phyloP scores from a whole-genome alignment of 2,113 vertebrate species.

The Melanotaenia duboulayi region DNA sequence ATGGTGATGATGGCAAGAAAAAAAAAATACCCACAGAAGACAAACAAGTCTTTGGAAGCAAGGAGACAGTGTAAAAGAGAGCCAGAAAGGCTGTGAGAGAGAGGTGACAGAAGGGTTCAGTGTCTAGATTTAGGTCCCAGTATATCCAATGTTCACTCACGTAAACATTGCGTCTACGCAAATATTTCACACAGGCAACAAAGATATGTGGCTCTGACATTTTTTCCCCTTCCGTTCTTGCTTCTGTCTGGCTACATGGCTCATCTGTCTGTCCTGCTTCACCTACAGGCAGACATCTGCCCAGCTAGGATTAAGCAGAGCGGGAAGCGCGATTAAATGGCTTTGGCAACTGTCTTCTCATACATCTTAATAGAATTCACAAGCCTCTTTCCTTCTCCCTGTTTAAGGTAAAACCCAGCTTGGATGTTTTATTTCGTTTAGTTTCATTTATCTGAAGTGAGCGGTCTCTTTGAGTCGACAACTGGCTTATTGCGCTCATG shows the following conservation, averaged over 20 bases:
- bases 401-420: conserved; percentile 58
- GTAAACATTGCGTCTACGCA: conserved; percentile 22
- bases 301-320: conserved; percentile 71
- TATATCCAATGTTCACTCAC: conserved; percentile 12
- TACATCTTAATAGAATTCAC: conserved; percentile 78
- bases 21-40: conserved; percentile 40
- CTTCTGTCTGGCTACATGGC: conserved; percentile 57
- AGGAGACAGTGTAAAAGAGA: background rate
- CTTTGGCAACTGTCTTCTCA: conserved; percentile 75
- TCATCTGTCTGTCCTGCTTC: conserved; percentile 62
- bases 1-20: conserved; percentile 43
- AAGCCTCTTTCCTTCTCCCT: conserved; percentile 39
- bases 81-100: conserved; percentile 1
- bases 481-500: conserved; percentile 72
- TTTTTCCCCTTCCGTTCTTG: background rate
- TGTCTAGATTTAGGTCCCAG: conserved; percentile 60
- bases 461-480: conserved; percentile 62
- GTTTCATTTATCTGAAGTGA: conserved; percentile 70
- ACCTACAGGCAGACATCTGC: conserved; percentile 76
- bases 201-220: conserved; percentile 9
- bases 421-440: conserved; percentile 15
- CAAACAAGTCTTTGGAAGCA: conserved; percentile 35
- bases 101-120: conserved; percentile 51
- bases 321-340: conserved; percentile 72
- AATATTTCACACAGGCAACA: conserved; percentile 50